These are phyloP conservation scores for Ibycter americanus DNA, from an alignment of 2,797 vertebrate genomes.

Conservation along the genomic window DNA sequence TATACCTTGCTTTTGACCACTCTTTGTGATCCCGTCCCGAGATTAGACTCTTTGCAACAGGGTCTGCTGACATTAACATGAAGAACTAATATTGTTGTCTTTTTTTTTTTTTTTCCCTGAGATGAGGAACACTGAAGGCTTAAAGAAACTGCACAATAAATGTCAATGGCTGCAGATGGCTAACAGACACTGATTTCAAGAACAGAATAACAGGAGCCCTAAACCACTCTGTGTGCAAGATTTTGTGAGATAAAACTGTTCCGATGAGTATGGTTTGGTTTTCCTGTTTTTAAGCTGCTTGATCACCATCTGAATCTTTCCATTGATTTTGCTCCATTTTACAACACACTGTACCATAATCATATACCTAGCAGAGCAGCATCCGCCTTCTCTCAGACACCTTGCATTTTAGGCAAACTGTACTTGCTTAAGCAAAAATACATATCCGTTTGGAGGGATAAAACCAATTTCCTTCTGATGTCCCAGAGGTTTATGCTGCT, in stretches of 20 bases:
- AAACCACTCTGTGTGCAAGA: not conserved
- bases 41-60: not conserved
- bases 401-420: not conserved
- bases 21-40: not conserved
- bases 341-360: not conserved
- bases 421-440: not conserved
- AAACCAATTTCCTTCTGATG: not conserved
- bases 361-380: not conserved
- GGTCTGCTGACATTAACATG: not conserved
- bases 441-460: not conserved
- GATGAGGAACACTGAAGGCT: not conserved
- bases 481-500: not conserved
- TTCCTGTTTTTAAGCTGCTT: not conserved
- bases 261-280: not conserved
- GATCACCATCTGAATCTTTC: not conserved
- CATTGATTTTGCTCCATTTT: not conserved
- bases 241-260: not conserved
- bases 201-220: not conserved
- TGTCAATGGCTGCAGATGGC: not conserved
- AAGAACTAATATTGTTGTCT: not conserved
- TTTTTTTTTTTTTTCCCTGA: not conserved
- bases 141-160: not conserved
- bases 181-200: not conserved
- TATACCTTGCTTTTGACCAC: not conserved
- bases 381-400: not conserved